A percentile compares a stretch with the other conserved stretches of the same genome.
phyloP scores from a whole-genome alignment of 2,113 vertebrate species.

The Galemys pyrenaicus region DNA sequence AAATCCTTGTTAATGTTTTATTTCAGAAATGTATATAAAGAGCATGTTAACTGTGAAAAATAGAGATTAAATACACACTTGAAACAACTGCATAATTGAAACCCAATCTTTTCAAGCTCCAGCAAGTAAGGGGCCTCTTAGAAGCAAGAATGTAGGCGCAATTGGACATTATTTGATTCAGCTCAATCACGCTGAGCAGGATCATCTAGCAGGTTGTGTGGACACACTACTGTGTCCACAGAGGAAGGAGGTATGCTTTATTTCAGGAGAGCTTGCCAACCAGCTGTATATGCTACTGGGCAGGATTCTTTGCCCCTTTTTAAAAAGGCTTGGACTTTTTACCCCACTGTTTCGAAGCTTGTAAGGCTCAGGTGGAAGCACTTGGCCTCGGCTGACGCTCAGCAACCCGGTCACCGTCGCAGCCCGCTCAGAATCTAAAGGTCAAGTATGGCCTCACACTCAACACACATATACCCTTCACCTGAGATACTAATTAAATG shows the following conservation, averaged over 20 bases:
- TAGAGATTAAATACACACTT: slow-evolving; percentile 42
- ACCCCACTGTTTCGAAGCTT: slow-evolving; percentile 81
- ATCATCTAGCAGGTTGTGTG: background rate
- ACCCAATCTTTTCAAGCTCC: slow-evolving; percentile 31
- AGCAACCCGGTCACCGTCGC: slow-evolving; percentile 32
- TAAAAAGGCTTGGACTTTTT: slow-evolving; percentile 85
- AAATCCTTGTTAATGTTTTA: slow-evolving; percentile 47
- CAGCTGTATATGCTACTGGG: slow-evolving; percentile 65
- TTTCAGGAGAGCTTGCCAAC: slow-evolving; percentile 59
- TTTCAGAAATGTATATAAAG: background rate
- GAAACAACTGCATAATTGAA: slow-evolving; percentile 50
- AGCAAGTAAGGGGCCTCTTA: slow-evolving; percentile 44
- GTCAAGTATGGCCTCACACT: background rate
- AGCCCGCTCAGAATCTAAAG: slow-evolving; percentile 37
- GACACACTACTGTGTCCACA: slow-evolving; percentile 50
- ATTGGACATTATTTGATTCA: slow-evolving; percentile 5
- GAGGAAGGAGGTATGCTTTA: slow-evolving; percentile 35
- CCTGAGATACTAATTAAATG: background rate
- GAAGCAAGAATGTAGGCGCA: accelerated
- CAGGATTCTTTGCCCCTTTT: slow-evolving; percentile 75
- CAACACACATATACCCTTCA: background rate
- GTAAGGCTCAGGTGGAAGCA: slow-evolving; percentile 73
- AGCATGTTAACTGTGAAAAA: slow-evolving; percentile 59
- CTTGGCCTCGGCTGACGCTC: slow-evolving; percentile 63
- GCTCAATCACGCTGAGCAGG: background rate